Evolutionary conservation across 2,113 vertebrate species (phyloP).

Genomic region (Marcusenius ussheri): DNA sequence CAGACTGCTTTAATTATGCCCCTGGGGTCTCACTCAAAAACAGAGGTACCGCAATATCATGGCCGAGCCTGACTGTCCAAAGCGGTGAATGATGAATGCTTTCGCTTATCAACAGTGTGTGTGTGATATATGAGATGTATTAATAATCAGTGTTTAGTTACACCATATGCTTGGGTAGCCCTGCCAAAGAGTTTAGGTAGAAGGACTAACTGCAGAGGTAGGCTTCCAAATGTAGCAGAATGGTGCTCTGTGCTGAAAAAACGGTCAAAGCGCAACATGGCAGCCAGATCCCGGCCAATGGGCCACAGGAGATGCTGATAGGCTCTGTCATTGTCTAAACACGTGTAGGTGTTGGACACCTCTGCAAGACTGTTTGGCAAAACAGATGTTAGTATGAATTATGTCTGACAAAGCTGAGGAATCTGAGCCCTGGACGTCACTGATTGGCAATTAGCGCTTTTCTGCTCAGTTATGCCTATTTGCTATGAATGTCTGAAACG

Average conservation of each 20-base stretch:
- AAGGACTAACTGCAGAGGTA: conserved; percentile 40
- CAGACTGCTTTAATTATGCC: conserved; percentile 1
- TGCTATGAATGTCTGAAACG: neutral
- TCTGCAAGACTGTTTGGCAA: conserved; percentile 8
- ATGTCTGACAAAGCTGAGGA: neutral
- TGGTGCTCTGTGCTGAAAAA: neutral
- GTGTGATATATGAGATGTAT: conserved; percentile 58
- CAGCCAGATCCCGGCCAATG: neutral
- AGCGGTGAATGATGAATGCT: conserved; percentile 56
- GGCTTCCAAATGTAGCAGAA: conserved; percentile 16
- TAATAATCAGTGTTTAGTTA: conserved; percentile 63
- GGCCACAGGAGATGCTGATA: neutral
- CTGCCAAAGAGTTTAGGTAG: conserved; percentile 57
- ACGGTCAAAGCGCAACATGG: neutral
- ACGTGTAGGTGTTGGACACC: conserved; percentile 5
- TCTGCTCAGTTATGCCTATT: neutral
- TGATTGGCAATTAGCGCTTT: neutral
- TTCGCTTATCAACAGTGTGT: conserved; percentile 49
- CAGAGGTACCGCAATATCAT: conserved; percentile 12
- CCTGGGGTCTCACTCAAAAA: neutral
- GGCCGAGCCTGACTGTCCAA: neutral
- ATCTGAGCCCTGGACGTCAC: neutral
- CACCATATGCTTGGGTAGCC: conserved; percentile 57
- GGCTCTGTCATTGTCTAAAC: conserved; percentile 16
- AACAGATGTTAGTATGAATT: conserved; percentile 26